phyloP scores from a whole-genome alignment of 2,888 invertebrate species.

The Hirtodrosophila alboralis region DNA sequence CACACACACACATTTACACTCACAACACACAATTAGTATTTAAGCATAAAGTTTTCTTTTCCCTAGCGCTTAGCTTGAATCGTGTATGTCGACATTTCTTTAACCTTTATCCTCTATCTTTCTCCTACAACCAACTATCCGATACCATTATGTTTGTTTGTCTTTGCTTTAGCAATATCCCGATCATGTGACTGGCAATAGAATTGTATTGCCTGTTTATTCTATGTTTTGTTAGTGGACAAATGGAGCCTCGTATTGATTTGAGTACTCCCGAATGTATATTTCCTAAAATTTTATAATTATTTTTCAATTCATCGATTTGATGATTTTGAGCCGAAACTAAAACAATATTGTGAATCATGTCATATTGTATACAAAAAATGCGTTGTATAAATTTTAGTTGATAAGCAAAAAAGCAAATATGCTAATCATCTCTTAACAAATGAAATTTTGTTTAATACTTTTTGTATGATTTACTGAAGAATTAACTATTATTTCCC shows the following conservation, averaged over 20 bases:
- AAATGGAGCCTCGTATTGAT: constrained; percentile 41
- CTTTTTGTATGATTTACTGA: constrained; percentile 30
- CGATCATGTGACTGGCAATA: constrained; percentile 46
- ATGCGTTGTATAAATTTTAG: constrained; percentile 63
- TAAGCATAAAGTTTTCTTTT: constrained; percentile 69
- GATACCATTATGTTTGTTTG: constrained; percentile 48
- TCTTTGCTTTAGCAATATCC: constrained; percentile 38
- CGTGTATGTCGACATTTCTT: constrained; percentile 63
- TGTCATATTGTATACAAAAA: constrained; percentile 56
- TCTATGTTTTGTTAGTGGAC: constrained; percentile 68
- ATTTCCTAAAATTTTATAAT: constrained; percentile 48
- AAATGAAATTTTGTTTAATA: constrained; percentile 34
- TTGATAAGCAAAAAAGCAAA: constrained; percentile 47
- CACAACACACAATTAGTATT: constrained; percentile 52
- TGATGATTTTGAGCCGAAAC: constrained; percentile 35
- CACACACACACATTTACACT: constrained; percentile 43
- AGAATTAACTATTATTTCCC: constrained; percentile 47
- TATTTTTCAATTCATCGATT: constrained; percentile 32
- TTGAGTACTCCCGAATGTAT: constrained; percentile 53
- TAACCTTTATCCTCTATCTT: constrained; percentile 11
- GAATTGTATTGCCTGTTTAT: constrained; percentile 49
- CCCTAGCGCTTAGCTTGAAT: constrained; percentile 59
- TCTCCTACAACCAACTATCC: constrained; percentile 16
- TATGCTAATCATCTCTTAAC: constrained; percentile 26
- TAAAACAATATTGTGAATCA: constrained; percentile 53